Percentiles rank a stretch among this genome's conserved stretches.
Evolutionary conservation across 2,113 vertebrate genomes (phyloP).

Genomic region (Alethe diademata): DNA sequence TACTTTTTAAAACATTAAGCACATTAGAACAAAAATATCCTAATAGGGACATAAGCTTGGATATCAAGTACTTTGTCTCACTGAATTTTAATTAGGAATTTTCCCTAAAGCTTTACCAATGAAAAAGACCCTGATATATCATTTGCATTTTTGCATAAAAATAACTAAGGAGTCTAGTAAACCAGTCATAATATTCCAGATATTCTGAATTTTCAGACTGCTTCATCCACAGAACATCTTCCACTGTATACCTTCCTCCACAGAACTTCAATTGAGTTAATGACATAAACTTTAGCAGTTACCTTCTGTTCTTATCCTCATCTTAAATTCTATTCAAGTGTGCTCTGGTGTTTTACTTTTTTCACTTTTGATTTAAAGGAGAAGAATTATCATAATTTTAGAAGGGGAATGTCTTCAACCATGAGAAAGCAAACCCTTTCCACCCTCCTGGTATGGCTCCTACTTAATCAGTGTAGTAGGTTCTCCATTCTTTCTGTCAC

Average conservation of each 20-base stretch:
- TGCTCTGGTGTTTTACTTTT: background rate
- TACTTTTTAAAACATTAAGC: background rate
- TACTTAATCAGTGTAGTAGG: background rate
- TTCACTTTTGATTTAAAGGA: background rate
- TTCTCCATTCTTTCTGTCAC: background rate
- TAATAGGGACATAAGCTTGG: background rate
- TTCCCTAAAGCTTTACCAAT: background rate
- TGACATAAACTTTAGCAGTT: background rate
- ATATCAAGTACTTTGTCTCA: background rate
- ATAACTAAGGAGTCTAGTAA: background rate
- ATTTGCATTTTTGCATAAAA: background rate
- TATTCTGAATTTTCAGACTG: background rate
- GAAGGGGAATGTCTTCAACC: background rate
- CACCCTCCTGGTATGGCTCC: background rate
- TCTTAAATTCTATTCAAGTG: background rate
- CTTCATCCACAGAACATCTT: background rate
- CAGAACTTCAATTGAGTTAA: background rate
- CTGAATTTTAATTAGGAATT: constrained; percentile 10
- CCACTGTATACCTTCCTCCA: background rate
- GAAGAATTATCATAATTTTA: background rate
- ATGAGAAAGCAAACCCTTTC: background rate
- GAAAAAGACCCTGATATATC: background rate
- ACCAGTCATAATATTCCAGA: background rate
- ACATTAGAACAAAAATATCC: constrained; percentile 1
- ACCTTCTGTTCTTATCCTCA: background rate